Evolutionary conservation across 2,888 invertebrate genomes (phyloP), one percentile per base, ranked within the genome.

Genomic region (Drosophila yooni): DNA sequence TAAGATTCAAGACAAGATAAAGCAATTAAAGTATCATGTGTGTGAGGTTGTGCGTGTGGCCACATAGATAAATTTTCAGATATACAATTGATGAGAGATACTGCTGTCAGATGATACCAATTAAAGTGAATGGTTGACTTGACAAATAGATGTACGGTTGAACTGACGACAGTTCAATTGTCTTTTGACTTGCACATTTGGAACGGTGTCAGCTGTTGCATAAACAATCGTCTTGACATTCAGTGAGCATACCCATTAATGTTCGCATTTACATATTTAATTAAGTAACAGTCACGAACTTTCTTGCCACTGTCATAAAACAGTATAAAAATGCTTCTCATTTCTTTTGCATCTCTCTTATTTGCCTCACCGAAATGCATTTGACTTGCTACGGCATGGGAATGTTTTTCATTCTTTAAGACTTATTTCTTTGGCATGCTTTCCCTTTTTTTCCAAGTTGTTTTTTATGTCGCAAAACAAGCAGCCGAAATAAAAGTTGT

Each of bases 211-310:
- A 48, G 36, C 38, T 59, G 56, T 27, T 66, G 21, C 29, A 51
- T 38, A 58, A 66, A 69, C 56, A 76, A 46, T 71, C 50, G 31
- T 38, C 40, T 63, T 46, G 46, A 43, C 40, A 31, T 31, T 8
- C 21, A 21, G 18, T 29, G 18, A 33, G 31, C 27, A 66, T 66
- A 36, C 53, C 51, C 65, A 63, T 83, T 78, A 64, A 81, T 72
- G 74, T 70, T 61, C 67, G 56, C 60, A 80, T 81, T 86, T 86
- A 78, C 81, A 83, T 74, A 81, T 83, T 88, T 88, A 86, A 85
- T 85, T 81, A 83, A 76, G 72, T 59, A 53, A 69, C 56, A 61
- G 73, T 82, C 54, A 67, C 60, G 61, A 38, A 38, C 61, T 52
- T 51, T 62, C 64, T 60, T 67, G 46, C 46, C 36, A 48, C 68